phyloP scores from a whole-genome alignment of 2,113 vertebrate species.

The Polypterus bichir region DNA sequence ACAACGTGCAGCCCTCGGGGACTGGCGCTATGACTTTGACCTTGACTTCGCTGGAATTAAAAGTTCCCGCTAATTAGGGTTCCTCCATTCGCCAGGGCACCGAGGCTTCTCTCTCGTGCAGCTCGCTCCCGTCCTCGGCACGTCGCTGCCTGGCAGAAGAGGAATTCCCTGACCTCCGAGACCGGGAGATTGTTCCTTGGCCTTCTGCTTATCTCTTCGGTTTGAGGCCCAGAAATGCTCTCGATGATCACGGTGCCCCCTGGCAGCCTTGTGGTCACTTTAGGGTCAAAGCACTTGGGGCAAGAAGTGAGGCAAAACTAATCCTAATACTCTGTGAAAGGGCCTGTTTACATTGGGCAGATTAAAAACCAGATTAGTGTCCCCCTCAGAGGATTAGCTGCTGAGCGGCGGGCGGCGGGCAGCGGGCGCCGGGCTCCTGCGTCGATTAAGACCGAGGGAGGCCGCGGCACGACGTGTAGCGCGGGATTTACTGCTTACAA shows the following conservation, averaged over 20 bases:
- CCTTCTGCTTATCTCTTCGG: not conserved
- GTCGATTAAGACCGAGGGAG: too few relatives aligned
- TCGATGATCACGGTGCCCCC: too few relatives aligned
- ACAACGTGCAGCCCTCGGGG: too few relatives aligned
- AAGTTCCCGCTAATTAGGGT: too few relatives aligned
- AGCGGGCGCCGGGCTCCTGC: too few relatives aligned
- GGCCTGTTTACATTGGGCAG: conserved; percentile 71
- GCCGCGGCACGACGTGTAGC: too few relatives aligned
- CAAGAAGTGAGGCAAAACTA: conserved; percentile 69
- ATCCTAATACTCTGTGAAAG: conserved; percentile 71
- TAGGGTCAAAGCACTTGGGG: conserved; percentile 46
- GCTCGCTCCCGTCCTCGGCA: conserved; percentile 21
- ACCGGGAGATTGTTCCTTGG: conserved; percentile 5
- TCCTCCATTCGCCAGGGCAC: too few relatives aligned
- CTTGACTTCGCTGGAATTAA: too few relatives aligned
- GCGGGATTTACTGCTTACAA: too few relatives aligned
- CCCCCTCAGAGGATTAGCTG: conserved; percentile 64
- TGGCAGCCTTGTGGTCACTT: conserved; percentile 30
- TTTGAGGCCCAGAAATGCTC: not conserved
- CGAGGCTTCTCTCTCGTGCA: conserved; percentile 2
- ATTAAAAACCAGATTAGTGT: conserved; percentile 76
- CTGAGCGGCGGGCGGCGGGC: conserved; percentile 19
- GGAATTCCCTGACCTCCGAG: too few relatives aligned
- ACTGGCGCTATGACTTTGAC: too few relatives aligned
- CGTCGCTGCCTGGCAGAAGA: conserved; percentile 10